Percentiles rank a stretch among this genome's conserved stretches.
phyloP scores from a whole-genome alignment of 2,888 invertebrate genomes.

The Protodeltote pygarga region DNA sequence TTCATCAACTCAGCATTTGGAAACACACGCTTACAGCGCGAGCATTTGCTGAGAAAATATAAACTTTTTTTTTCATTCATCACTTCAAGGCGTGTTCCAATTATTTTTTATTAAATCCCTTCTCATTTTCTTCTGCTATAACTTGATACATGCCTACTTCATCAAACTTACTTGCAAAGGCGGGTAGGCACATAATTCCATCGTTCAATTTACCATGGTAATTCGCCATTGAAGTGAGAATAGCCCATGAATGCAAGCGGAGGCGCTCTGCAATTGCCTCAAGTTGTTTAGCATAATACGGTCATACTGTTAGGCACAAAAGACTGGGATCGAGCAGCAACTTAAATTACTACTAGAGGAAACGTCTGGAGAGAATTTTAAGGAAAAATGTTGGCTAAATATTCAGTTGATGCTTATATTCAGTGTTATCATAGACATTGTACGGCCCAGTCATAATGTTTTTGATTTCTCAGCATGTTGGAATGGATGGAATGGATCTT shows the following conservation, averaged over 20 bases:
- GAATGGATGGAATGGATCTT: no score
- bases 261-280: slow-evolving; percentile 71
- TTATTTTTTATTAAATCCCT: background rate
- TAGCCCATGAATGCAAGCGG: slow-evolving; percentile 63
- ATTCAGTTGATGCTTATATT: background rate
- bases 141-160: slow-evolving; percentile 27
- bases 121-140: slow-evolving; percentile 9
- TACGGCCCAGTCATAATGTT: no score
- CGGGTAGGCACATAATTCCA: slow-evolving; percentile 42
- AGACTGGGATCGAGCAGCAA: slow-evolving; percentile 54
- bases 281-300: slow-evolving; percentile 81
- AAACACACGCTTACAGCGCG: no score
- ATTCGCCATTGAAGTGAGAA: slow-evolving; percentile 74
- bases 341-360: slow-evolving; percentile 32
- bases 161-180: slow-evolving; percentile 27
- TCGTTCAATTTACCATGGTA: slow-evolving; percentile 66
- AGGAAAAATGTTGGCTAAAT: slow-evolving; percentile 5
- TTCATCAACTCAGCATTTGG: no score
- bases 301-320: slow-evolving; percentile 77
- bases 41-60: no score
- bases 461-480: no score
- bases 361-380: slow-evolving; percentile 20
- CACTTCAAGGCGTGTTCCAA: no score
- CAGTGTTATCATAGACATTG: no score
- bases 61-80: background rate